Evolutionary conservation across 2,888 invertebrate genomes (phyloP).

Genomic region (Drosophila rellima): DNA sequence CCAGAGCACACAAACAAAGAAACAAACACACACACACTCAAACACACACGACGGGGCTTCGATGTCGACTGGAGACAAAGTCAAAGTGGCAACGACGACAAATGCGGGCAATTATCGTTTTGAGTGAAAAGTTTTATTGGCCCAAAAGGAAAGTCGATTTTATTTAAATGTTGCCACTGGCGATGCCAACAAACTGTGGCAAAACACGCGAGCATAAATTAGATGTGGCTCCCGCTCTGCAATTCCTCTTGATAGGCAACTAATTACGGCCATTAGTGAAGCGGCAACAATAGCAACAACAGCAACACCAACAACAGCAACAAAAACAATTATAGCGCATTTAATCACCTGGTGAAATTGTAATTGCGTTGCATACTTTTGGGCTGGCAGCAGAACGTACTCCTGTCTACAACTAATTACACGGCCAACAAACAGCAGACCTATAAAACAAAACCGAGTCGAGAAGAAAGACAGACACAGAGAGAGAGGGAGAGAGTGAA

Average conservation of each 20-base stretch:
- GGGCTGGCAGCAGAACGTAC: conserved; percentile 22
- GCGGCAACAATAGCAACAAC: conserved; percentile 33
- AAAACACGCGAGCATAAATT: conserved; percentile 77
- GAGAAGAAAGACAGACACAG: background rate
- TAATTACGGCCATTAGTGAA: conserved; percentile 78
- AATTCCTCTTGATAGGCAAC: conserved; percentile 51
- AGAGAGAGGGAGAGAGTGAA: background rate
- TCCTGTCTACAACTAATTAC: conserved; percentile 55
- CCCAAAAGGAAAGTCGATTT: conserved; percentile 53
- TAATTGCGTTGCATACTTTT: conserved; percentile 83
- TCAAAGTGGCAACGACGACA: conserved; percentile 66
- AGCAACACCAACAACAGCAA: conserved; percentile 61
- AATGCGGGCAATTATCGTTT: conserved; percentile 79
- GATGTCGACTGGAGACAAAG: conserved; percentile 44
- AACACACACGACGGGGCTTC: conserved; percentile 33
- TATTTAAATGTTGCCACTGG: conserved; percentile 75
- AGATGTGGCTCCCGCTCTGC: conserved; percentile 12
- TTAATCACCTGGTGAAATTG: conserved; percentile 85
- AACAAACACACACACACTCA: conserved; percentile 22
- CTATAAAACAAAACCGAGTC: conserved; percentile 44
- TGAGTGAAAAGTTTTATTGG: conserved; percentile 80
- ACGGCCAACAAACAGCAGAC: conserved; percentile 33
- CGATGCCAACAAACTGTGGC: conserved; percentile 56
- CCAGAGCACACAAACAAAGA: conserved; percentile 50
- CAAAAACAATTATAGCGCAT: conserved; percentile 84